Percentiles rank a stretch among this genome's conserved stretches.
These are phyloP conservation scores for Lordiphosa collinella DNA, from an alignment of 1,140 invertebrate species.

Conservation along the genomic window DNA sequence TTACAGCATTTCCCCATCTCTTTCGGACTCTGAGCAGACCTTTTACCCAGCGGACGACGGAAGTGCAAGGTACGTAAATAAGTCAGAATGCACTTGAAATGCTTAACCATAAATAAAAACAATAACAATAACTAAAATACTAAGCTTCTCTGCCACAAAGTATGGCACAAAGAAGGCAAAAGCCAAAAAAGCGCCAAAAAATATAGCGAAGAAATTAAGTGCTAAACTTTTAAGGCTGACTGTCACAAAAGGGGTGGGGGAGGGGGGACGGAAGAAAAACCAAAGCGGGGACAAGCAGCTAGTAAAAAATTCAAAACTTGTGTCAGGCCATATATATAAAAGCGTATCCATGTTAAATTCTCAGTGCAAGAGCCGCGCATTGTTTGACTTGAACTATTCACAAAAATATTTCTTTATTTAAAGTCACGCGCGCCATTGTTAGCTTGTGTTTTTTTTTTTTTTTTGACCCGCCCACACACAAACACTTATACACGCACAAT, in stretches of 20 bases:
- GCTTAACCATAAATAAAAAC: slow-evolving; percentile 49
- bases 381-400: slow-evolving; percentile 68
- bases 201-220: slow-evolving; percentile 39
- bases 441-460: slow-evolving; percentile 41
- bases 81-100: slow-evolving; percentile 47
- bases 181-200: slow-evolving; percentile 1
- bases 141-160: slow-evolving; percentile 23
- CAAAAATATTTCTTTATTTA: slow-evolving; percentile 75
- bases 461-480: slow-evolving; percentile 33
- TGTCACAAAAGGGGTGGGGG: slow-evolving; percentile 22
- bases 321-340: slow-evolving; percentile 33
- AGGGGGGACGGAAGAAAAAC: too few relatives aligned
- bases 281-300: background rate
- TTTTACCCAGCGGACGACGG: slow-evolving; percentile 6
- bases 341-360: slow-evolving; percentile 56
- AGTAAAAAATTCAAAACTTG: slow-evolving; percentile 45
- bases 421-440: slow-evolving; percentile 56
- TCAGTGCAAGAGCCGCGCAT: slow-evolving; percentile 61
- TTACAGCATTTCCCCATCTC: slow-evolving; percentile 10
- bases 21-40: background rate
- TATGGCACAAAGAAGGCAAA: slow-evolving; percentile 14
- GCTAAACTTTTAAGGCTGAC: slow-evolving; percentile 58
- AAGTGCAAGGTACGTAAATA: slow-evolving; percentile 61
- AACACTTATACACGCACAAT: slow-evolving; percentile 45
- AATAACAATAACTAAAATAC: slow-evolving; percentile 35